Conservation (phyloP, 1,140 invertebrate genomes). For the Brachionus asplanchnoidis region DNA sequence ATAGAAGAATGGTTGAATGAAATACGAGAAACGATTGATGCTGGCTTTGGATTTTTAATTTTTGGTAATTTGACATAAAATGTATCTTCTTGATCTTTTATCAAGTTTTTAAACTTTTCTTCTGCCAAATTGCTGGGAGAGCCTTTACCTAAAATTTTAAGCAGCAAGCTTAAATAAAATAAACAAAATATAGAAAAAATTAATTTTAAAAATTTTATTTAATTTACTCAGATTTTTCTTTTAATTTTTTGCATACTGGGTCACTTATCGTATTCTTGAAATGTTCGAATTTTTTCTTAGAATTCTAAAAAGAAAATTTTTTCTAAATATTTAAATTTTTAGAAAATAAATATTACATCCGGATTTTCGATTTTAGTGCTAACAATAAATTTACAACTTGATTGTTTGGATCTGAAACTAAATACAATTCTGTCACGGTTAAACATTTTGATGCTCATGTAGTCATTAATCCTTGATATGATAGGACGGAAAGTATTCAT, state of each 20-base stretch:
- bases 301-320: not conserved
- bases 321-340: not conserved
- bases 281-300: not conserved
- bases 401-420: not conserved
- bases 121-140: not conserved
- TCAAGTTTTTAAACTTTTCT: not conserved
- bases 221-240: slow-evolving; percentile 8
- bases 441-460: slow-evolving; percentile 1
- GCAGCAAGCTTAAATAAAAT: not conserved
- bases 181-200: not conserved
- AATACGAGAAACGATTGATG: not conserved
- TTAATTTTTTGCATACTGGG: not conserved
- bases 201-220: not conserved
- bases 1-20: not conserved
- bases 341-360: not conserved
- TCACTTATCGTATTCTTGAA: not conserved
- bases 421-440: not conserved
- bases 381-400: not conserved
- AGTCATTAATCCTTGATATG: not conserved
- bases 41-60: not conserved
- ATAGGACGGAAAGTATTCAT: not conserved
- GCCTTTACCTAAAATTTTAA: not conserved
- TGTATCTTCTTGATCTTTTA: not conserved
- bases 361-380: not conserved
- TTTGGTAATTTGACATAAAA: not conserved